Conservation (phyloP, 2,888 invertebrate genomes). For the Mamestra brassicae region DNA sequence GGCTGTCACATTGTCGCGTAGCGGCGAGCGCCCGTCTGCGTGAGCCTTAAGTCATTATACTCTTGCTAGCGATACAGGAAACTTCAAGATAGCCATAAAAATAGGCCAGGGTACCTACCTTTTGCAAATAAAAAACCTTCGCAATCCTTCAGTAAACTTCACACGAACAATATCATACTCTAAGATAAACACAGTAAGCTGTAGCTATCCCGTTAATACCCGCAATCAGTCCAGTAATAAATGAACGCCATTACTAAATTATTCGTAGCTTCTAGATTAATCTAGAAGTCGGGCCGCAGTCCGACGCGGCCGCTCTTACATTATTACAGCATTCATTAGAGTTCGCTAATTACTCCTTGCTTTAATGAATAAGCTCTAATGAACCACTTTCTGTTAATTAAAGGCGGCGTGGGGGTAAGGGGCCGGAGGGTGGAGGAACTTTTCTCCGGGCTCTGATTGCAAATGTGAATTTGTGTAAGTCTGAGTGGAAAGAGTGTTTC, state of each 20-base stretch:
- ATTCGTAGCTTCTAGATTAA: conserved; percentile 89
- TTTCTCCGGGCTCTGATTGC: conserved; percentile 90
- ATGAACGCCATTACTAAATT: conserved; percentile 89
- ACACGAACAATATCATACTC: conserved; percentile 42
- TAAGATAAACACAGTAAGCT: conserved; percentile 45
- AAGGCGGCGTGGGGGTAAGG: conserved; percentile 91
- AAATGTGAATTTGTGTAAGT: conserved; percentile 91
- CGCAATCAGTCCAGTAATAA: conserved; percentile 87
- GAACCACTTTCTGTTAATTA: conserved; percentile 98
- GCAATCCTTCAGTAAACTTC: background rate
- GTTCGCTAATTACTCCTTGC: conserved; percentile 97
- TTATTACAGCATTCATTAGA: conserved; percentile 96
- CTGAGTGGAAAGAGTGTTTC: conserved; percentile 89
- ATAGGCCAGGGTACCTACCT: background rate
- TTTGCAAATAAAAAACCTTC: background rate
- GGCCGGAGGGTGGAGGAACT: conserved; percentile 80
- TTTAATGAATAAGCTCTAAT: conserved; percentile 97
- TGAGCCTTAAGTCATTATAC: background rate
- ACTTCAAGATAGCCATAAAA: background rate
- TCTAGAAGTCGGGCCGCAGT: conserved; percentile 90
- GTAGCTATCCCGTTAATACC: conserved; percentile 77
- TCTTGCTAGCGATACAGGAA: background rate
- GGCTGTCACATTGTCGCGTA: background rate
- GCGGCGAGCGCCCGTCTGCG: background rate
- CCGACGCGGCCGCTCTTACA: conserved; percentile 92